Evolutionary conservation across 2,888 invertebrate species (phyloP).

Genomic region (Chymomyza fuscimana): DNA sequence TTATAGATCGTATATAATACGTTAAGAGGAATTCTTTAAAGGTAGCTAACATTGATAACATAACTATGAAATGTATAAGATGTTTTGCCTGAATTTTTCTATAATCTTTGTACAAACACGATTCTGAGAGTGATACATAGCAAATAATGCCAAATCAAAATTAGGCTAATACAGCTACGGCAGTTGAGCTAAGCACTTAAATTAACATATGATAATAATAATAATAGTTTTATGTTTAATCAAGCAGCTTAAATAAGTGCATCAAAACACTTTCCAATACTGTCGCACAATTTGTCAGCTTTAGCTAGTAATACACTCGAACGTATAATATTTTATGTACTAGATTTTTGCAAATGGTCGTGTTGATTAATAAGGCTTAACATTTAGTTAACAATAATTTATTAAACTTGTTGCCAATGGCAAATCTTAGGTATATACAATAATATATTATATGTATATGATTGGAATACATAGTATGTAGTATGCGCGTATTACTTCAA

Average conservation of each 20-base stretch:
- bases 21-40: conserved; percentile 5
- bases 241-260: conserved; percentile 15
- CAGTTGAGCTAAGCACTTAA: conserved; percentile 66
- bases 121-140: background rate
- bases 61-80: background rate
- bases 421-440: conserved; percentile 35
- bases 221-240: conserved; percentile 20
- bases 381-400: conserved; percentile 70
- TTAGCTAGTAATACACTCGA: background rate
- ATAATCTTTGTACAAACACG: conserved; percentile 10
- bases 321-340: conserved; percentile 22
- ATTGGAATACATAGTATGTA: conserved; percentile 65
- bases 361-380: conserved; percentile 55
- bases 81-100: background rate
- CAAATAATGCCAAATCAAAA: conserved; percentile 1
- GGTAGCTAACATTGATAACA: conserved; percentile 16
- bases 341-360: conserved; percentile 51
- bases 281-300: conserved; percentile 32
- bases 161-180: conserved; percentile 56
- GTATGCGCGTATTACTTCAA: background rate
- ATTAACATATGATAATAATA: conserved; percentile 38
- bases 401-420: conserved; percentile 22
- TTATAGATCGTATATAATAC: conserved; percentile 6
- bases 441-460: conserved; percentile 50
- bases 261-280: conserved; percentile 55